phyloP scores from a whole-genome alignment of 2,113 vertebrate species.

The Pluvianellus socialis region DNA sequence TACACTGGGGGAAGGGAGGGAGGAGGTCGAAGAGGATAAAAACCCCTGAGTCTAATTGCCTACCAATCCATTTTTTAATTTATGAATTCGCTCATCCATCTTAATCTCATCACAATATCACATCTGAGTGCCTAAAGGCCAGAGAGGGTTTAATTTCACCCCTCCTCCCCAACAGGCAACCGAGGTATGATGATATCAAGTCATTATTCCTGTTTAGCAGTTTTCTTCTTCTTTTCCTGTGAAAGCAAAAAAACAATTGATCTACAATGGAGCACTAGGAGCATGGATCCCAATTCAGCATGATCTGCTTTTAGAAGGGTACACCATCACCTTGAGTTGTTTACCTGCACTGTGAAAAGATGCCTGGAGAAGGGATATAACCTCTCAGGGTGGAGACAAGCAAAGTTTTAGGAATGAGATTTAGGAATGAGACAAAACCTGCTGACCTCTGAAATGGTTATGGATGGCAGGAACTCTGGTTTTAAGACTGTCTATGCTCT shows the following conservation, averaged over 20 bases:
- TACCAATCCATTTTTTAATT: background rate
- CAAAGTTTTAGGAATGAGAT: background rate
- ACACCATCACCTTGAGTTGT: background rate
- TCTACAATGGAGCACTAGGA: background rate
- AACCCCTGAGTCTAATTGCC: background rate
- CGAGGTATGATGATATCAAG: background rate
- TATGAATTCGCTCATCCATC: background rate
- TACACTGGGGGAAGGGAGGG: background rate
- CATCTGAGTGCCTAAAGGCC: background rate
- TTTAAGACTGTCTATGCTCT: background rate
- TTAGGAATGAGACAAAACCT: background rate
- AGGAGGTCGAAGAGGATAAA: background rate
- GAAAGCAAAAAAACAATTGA: background rate
- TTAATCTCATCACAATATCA: background rate
- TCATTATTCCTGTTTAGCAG: background rate
- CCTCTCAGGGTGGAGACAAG: fast-evolving
- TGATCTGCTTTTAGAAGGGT: background rate
- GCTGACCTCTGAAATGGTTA: background rate
- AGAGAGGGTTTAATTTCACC: background rate
- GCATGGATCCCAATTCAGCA: background rate
- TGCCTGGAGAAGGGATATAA: fast-evolving
- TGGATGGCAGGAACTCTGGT: background rate
- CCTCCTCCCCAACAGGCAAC: background rate
- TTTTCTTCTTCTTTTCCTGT: background rate
- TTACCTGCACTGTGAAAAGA: background rate